Evolutionary conservation across 2,797 vertebrate genomes (phyloP), one percentile per base, ranked within the genome.

Genomic region (Cynodonichthys magdalenae): DNA sequence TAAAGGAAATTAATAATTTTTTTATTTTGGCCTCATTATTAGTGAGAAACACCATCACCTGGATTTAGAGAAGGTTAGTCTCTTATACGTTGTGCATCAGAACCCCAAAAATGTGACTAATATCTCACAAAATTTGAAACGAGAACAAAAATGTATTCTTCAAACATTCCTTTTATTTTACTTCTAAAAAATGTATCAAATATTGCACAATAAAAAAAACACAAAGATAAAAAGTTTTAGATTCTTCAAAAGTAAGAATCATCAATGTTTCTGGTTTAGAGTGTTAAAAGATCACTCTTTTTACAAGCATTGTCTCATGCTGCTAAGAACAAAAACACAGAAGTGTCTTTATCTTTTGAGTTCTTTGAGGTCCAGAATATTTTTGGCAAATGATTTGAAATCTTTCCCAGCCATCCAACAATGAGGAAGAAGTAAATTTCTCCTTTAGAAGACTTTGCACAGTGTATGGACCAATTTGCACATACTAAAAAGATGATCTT

Each of bases 131-230:
- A 18, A 64, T 14, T 55, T n/a, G 48, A 59, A 56, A 66, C 39
- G 41, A 41, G 15, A 44, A 20, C 27, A 59, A n/a, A 69, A 68
- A 63, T 27, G 51, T 2, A 51, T 39, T 59, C 61, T 72, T 46
- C 20, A 48, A 34, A 28, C 8, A 1, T 27, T 36, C 50, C 36
- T 15, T 66, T 9, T 39, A 31, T 65, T 63, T 69, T 39, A 39
- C 8, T 9, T 11, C 15, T 24, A 63, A 85, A 86, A 86, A 59
- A 71, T 65, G 54, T 65, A 76, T 77, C 70, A 87, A 77, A 82
- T 88, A 90, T 90, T 90, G 83, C 86, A 89, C 85, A 69, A 63
- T 89, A 83, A 29, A 8, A 15, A 19, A 39, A 66, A 61, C 86
- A 79, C 78, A 86, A 85, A 81, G 52, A 85, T 59, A 74, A 29